These are phyloP conservation scores for Pedetes capensis DNA, from an alignment of 2,113 vertebrate species.

Conservation along the genomic window DNA sequence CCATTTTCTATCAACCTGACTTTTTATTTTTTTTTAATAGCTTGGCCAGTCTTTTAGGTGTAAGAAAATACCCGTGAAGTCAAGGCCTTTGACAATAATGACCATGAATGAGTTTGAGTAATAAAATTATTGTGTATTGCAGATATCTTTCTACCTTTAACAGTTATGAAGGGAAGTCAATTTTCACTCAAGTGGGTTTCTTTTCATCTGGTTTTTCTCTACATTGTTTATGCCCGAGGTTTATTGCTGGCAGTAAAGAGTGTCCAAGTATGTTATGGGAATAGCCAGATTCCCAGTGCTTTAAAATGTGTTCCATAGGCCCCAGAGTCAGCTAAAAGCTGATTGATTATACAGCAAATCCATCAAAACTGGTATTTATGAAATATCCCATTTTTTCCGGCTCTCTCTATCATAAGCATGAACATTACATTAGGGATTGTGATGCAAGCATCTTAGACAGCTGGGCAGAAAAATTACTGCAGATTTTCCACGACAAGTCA, in stretches of 20 bases:
- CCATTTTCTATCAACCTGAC: background rate
- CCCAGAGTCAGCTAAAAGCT: constrained; percentile 57
- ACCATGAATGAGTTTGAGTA: constrained; percentile 59
- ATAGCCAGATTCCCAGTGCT: constrained; percentile 70
- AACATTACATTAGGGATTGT: constrained; percentile 46
- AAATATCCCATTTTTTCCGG: constrained; percentile 63
- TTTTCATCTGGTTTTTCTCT: constrained; percentile 74
- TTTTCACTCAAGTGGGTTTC: constrained; percentile 65
- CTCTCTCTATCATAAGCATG: constrained; percentile 56
- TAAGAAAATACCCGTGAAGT: constrained; percentile 62
- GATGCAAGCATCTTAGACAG: constrained; percentile 50
- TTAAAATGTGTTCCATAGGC: constrained; percentile 67
- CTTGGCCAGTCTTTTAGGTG: background rate
- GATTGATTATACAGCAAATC: constrained; percentile 64
- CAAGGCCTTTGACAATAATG: constrained; percentile 60
- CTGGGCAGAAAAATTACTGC: constrained; percentile 41
- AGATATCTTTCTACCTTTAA: constrained; percentile 66
- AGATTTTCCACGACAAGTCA: constrained; percentile 42
- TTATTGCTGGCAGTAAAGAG: constrained; percentile 69
- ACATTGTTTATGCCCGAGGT: constrained; percentile 68
- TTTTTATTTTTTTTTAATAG: constrained; percentile 26
- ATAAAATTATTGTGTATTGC: constrained; percentile 59
- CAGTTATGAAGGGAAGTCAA: constrained; percentile 71
- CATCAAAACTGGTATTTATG: constrained; percentile 54
- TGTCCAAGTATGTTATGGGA: constrained; percentile 71